Conservation (phyloP, 2,888 invertebrate genomes). For the Drosophila incognita region DNA sequence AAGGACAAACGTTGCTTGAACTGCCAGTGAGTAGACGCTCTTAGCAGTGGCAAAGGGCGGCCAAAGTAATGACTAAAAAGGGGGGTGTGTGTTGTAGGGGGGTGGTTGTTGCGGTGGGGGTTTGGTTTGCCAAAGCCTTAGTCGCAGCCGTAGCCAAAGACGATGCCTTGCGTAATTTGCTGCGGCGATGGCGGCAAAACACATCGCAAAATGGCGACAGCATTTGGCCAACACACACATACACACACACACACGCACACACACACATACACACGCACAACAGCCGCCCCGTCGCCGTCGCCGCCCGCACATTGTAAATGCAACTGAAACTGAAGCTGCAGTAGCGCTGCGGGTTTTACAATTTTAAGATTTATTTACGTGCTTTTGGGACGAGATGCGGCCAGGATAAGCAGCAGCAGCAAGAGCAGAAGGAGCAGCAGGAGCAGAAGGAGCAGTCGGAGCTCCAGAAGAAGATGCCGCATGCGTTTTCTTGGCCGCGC, state of each 20-base stretch:
- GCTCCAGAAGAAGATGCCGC: slow-evolving; percentile 31
- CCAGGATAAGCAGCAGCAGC: slow-evolving; percentile 52
- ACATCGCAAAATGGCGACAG: slow-evolving; percentile 81
- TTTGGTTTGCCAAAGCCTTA: slow-evolving; percentile 38
- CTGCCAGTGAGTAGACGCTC: slow-evolving; percentile 36
- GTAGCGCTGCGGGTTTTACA: slow-evolving; percentile 77
- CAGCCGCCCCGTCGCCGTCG: not conserved
- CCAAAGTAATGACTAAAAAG: not conserved
- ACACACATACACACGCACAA: not conserved
- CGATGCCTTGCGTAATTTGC: slow-evolving; percentile 75
- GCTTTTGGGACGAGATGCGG: slow-evolving; percentile 74
- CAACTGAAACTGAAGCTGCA: slow-evolving; percentile 40
- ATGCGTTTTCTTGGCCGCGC: slow-evolving; percentile 76
- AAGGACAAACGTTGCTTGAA: slow-evolving; percentile 82
- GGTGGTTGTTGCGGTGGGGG: not conserved
- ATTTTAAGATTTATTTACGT: slow-evolving; percentile 81
- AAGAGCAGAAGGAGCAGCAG: not conserved
- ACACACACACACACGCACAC: not conserved
- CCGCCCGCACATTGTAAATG: slow-evolving; percentile 27
- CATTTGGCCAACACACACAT: slow-evolving; percentile 49
- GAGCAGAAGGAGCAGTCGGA: not conserved
- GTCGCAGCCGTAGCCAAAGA: slow-evolving; percentile 40
- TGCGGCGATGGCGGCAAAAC: slow-evolving; percentile 81
- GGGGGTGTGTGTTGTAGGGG: slow-evolving; percentile 2
- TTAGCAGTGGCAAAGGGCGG: slow-evolving; percentile 7